phyloP scores from a whole-genome alignment of 1,140 invertebrate species.

The Antheraea pernyi region DNA sequence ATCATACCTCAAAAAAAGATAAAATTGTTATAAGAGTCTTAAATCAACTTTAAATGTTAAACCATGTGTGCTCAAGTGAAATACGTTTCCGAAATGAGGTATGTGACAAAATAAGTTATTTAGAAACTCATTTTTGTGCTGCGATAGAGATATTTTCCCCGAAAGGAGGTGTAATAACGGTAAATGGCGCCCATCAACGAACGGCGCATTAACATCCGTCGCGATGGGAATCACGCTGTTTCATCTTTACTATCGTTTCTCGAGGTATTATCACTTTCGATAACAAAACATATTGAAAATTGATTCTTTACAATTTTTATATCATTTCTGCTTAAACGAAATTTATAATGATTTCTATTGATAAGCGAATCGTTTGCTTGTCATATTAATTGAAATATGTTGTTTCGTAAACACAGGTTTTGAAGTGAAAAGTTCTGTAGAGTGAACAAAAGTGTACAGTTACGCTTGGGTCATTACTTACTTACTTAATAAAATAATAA shows the following conservation, averaged over 20 bases:
- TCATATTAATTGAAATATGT: no score
- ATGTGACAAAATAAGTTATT: conserved; percentile 56
- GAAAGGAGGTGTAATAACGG: conserved; percentile 54
- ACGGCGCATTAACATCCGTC: conserved; percentile 50
- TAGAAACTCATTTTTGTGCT: conserved; percentile 54
- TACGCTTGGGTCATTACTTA: no score
- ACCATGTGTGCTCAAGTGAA: conserved; percentile 6
- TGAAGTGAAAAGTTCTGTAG: no score
- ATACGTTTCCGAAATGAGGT: conserved; percentile 21
- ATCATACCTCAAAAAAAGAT: not conserved
- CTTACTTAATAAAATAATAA: no score
- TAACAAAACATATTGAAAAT: not conserved
- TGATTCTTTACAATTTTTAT: no score
- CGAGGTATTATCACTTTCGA: conserved; percentile 5
- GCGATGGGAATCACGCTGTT: conserved; percentile 35
- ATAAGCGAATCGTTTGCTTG: no score
- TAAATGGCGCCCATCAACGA: conserved; percentile 52
- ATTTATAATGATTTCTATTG: no score
- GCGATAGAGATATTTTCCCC: conserved; percentile 48
- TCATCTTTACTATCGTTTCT: conserved; percentile 28
- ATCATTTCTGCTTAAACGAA: no score
- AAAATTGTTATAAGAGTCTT: not conserved
- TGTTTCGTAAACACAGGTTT: no score
- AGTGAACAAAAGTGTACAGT: no score
- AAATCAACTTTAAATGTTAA: not conserved